These are phyloP conservation scores for Linepithema humile DNA, from an alignment of 1,140 invertebrate genomes.

Conservation along the genomic window DNA sequence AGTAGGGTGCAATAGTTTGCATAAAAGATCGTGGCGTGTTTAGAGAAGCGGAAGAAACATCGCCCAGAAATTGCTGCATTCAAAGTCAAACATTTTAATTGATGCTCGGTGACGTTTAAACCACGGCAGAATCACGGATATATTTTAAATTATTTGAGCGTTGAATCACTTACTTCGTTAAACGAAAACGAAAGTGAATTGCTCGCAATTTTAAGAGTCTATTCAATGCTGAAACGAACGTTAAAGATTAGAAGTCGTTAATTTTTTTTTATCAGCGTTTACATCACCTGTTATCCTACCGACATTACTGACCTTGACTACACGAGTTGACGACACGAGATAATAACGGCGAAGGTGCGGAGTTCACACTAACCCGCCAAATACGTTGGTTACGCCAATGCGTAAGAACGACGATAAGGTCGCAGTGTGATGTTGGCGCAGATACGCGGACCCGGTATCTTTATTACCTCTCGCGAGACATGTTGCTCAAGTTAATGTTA, in stretches of 20 bases:
- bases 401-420: constrained; percentile 70
- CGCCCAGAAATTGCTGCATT: neutral
- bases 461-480: constrained; percentile 79
- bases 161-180: neutral
- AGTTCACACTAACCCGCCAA: constrained; percentile 6
- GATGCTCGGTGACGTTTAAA: neutral
- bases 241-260: neutral
- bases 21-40: neutral
- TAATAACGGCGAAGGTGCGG: neutral
- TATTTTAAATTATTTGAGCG: neutral
- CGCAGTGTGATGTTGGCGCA: constrained; percentile 72
- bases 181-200: neutral
- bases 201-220: neutral
- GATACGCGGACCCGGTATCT: constrained; percentile 76
- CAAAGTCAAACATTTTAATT: neutral
- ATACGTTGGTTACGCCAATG: constrained; percentile 70
- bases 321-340: constrained; percentile 1
- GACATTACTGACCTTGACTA: constrained; percentile 60
- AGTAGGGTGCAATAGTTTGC: constrained; percentile 43
- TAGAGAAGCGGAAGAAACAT: neutral
- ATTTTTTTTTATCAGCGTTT: neutral
- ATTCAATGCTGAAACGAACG: neutral
- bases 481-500: constrained; percentile 78
- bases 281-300: neutral
- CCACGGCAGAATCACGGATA: neutral